Evolutionary conservation across 2,113 vertebrate species (phyloP).

Genomic region (Alosa alosa): DNA sequence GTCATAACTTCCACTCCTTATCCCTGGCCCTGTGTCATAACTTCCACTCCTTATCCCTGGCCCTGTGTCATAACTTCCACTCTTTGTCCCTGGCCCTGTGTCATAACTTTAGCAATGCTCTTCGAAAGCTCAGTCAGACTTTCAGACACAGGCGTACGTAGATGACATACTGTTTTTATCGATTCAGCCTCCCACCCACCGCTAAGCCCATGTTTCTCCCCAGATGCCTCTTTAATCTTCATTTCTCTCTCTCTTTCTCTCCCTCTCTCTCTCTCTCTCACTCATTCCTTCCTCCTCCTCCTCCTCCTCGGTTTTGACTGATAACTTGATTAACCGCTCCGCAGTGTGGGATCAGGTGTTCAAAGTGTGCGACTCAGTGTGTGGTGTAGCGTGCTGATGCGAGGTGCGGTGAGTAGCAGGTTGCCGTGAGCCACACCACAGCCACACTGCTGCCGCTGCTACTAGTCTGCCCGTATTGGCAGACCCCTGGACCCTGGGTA

Average conservation of each 20-base stretch:
- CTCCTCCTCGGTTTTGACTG: not conserved
- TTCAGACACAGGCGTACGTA: not conserved
- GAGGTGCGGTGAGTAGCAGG: slow-evolving; percentile 50
- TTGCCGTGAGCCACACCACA: slow-evolving; percentile 73
- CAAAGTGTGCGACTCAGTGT: slow-evolving; percentile 72
- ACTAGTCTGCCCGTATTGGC: slow-evolving; percentile 43
- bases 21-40: not conserved
- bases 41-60: too few relatives aligned
- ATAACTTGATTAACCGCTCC: slow-evolving; percentile 73
- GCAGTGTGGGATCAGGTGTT: slow-evolving; percentile 77
- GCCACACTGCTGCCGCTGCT: slow-evolving; percentile 79
- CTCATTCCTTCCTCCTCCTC: too few relatives aligned
- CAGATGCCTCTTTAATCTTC: not conserved
- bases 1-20: not conserved
- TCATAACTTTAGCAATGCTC: not conserved
- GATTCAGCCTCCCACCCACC: too few relatives aligned
- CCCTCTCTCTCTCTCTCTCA: not conserved
- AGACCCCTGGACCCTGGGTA: slow-evolving; percentile 54
- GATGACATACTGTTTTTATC: not conserved
- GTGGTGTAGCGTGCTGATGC: not conserved
- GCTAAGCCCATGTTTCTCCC: not conserved
- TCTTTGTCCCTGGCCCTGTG: not conserved
- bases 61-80: not conserved
- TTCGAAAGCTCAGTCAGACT: not conserved
- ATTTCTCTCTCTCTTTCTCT: not conserved